A percentile compares a stretch with the other conserved stretches of the same genome.
phyloP scores from a whole-genome alignment of 2,113 vertebrate species.

The Orcinus orca region DNA sequence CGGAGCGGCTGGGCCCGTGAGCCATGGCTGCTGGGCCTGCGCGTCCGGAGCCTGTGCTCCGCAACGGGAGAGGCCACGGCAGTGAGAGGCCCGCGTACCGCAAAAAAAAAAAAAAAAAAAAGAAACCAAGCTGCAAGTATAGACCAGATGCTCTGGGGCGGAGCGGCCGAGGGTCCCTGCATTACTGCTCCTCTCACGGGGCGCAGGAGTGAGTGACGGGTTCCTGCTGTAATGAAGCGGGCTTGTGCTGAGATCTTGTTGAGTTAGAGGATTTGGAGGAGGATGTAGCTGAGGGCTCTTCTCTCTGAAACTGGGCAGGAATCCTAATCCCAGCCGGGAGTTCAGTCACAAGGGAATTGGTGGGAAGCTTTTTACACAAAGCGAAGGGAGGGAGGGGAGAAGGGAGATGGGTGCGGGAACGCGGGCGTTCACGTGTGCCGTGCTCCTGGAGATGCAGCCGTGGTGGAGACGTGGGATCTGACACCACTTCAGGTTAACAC shows the following conservation, averaged over 20 bases:
- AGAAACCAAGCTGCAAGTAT: too few species aligned
- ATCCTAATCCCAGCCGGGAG: background rate
- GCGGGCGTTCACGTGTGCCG: fast-evolving
- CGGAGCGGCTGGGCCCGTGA: too few species aligned
- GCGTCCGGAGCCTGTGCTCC: too few species aligned
- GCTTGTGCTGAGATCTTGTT: background rate
- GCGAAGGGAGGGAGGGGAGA: too few species aligned
- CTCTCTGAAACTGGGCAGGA: background rate
- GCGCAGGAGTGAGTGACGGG: too few species aligned
- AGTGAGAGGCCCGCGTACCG: too few species aligned
- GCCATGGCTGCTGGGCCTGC: too few species aligned
- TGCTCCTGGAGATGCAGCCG: background rate
- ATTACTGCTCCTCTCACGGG: too few species aligned
- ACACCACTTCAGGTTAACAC: background rate
- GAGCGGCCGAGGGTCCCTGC: too few species aligned
- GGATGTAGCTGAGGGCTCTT: background rate
- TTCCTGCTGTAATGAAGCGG: background rate
- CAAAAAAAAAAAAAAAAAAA: too few species aligned
- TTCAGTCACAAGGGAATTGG: background rate
- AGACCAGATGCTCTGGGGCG: background rate
- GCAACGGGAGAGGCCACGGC: too few species aligned
- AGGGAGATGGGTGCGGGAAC: background rate
- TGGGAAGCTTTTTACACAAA: background rate
- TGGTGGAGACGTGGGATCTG: too few species aligned
- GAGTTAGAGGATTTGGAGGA: background rate